These are phyloP conservation scores for Saguinus imperator DNA, from an alignment of 2,113 vertebrate species.

Conservation along the genomic window DNA sequence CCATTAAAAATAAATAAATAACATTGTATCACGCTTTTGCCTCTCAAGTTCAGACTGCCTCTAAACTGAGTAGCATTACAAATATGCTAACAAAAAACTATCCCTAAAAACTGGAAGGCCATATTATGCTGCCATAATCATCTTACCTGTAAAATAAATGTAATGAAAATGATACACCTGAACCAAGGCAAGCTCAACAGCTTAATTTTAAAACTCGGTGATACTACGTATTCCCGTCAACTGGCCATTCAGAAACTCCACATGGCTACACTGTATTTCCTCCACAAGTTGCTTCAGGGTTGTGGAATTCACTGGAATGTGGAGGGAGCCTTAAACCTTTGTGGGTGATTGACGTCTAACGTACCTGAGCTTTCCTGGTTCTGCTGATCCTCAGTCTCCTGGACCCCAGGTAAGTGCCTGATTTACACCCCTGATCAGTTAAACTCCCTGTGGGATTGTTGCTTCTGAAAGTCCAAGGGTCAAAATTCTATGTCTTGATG, in stretches of 20 bases:
- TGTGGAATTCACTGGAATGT: fast-evolving
- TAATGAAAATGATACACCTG: neutral
- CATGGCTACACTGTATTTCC: fast-evolving
- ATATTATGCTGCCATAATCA: neutral
- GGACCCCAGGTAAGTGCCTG: no score
- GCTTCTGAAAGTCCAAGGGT: neutral
- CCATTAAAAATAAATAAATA: neutral
- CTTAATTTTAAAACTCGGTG: neutral
- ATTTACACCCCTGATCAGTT: no score
- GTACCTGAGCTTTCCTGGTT: neutral
- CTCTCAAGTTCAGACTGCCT: neutral
- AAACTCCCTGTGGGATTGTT: neutral
- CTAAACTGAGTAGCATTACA: neutral
- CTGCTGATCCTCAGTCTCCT: neutral
- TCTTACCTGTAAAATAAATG: no score
- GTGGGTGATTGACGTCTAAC: fast-evolving
- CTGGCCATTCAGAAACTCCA: neutral
- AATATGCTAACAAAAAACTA: neutral
- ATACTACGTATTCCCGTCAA: neutral
- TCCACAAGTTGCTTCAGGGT: fast-evolving
- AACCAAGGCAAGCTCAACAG: neutral
- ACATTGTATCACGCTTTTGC: neutral
- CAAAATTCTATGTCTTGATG: neutral
- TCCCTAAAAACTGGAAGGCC: neutral
- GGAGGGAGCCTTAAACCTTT: fast-evolving